These are phyloP conservation scores for human DNA, from an alignment of 2,113 vertebrate species.

Conservation along the genomic window DNA sequence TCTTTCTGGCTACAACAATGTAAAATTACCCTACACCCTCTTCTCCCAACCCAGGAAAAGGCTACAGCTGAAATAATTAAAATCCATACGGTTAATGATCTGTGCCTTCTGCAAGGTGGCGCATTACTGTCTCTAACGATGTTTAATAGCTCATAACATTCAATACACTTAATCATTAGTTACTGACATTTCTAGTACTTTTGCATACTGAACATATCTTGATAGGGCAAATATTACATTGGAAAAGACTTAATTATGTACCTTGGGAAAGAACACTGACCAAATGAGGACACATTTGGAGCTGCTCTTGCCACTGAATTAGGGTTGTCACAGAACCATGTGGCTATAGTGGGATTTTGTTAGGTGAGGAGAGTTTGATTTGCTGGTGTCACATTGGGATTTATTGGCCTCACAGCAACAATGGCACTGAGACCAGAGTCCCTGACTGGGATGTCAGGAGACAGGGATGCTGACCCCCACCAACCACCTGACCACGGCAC, in stretches of 20 bases:
- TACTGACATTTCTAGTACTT: constrained; percentile 59
- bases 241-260: not conserved
- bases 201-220: not conserved
- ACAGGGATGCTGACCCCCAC: not conserved
- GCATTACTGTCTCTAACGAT: constrained; percentile 55
- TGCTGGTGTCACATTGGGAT: not conserved
- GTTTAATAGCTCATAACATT: constrained; percentile 61
- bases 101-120: constrained; percentile 66
- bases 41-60: constrained; percentile 59
- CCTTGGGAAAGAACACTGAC: not conserved
- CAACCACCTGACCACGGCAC: not conserved
- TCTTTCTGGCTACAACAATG: constrained; percentile 44
- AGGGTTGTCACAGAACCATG: not conserved
- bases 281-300: not conserved
- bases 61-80: constrained; percentile 79
- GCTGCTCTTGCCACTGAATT: not conserved
- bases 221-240: not conserved
- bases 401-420: not conserved
- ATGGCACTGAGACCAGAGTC: not conserved
- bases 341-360: not conserved
- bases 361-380: not conserved
- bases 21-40: constrained; percentile 24
- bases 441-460: not conserved
- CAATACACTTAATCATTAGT: constrained; percentile 63
- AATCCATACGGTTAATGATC: constrained; percentile 75